These are phyloP conservation scores for Lepus europaeus DNA, from an alignment of 2,113 vertebrate genomes.

Conservation along the genomic window DNA sequence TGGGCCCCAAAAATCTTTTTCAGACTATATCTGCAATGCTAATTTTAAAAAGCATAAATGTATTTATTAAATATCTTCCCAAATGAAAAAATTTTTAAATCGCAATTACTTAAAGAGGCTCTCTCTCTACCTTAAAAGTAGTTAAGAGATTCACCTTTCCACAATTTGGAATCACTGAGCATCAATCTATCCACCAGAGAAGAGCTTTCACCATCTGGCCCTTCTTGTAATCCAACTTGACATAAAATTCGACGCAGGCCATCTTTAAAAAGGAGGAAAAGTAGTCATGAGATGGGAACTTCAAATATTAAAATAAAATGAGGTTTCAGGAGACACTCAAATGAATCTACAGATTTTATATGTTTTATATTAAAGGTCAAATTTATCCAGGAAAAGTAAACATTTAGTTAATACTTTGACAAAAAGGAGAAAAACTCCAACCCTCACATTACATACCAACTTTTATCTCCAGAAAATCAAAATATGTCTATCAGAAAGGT, in stretches of 20 bases:
- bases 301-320: conserved; percentile 53
- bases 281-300: background rate
- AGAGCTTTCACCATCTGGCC: conserved; percentile 93
- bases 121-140: background rate
- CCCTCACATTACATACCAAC: background rate
- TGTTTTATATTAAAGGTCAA: background rate
- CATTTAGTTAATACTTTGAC: conserved; percentile 49
- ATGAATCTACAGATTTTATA: background rate
- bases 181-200: conserved; percentile 96
- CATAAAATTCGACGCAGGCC: conserved; percentile 96
- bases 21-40: background rate
- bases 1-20: background rate
- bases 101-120: conserved; percentile 11
- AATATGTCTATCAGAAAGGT: conserved; percentile 38
- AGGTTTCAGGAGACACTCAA: conserved; percentile 33
- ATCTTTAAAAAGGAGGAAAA: conserved; percentile 87
- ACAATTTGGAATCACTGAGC: conserved; percentile 97
- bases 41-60: conserved; percentile 51
- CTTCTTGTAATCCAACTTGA: conserved; percentile 95
- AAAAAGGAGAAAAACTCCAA: conserved; percentile 49
- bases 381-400: conserved; percentile 51
- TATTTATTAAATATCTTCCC: conserved; percentile 31
- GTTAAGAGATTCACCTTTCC: conserved; percentile 93
- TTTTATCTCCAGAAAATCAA: conserved; percentile 21
- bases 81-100: conserved; percentile 15